These are phyloP conservation scores for Heliconius erato DNA, from an alignment of 2,888 invertebrate species.

Conservation along the genomic window DNA sequence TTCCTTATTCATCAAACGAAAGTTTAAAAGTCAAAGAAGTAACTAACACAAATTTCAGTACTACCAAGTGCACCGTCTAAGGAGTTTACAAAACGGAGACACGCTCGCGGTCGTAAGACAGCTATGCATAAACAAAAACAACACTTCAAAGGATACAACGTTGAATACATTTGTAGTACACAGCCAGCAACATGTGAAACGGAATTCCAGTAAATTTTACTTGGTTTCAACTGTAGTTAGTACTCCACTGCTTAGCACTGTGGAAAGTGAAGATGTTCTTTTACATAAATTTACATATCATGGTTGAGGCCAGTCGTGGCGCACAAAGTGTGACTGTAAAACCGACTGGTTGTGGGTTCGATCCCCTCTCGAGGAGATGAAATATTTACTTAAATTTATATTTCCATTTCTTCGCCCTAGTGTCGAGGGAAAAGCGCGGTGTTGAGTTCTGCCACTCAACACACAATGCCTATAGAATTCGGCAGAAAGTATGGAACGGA, in stretches of 20 bases:
- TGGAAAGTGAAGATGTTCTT: background rate
- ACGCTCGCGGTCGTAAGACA: background rate
- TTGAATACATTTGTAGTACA: slow-evolving; percentile 9
- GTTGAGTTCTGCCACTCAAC: too few relatives aligned
- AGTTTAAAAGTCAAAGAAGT: background rate
- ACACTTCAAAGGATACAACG: slow-evolving; percentile 10
- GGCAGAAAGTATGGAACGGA: too few relatives aligned
- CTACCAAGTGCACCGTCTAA: background rate
- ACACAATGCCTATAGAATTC: too few relatives aligned
- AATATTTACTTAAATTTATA: too few relatives aligned
- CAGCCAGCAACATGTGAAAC: slow-evolving; percentile 4
- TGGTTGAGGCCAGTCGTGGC: too few relatives aligned
- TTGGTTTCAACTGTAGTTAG: background rate
- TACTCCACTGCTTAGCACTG: background rate
- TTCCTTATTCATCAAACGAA: background rate
- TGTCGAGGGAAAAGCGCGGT: too few relatives aligned
- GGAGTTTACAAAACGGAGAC: slow-evolving; percentile 9
- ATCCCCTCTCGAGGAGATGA: too few relatives aligned
- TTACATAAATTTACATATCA: background rate
- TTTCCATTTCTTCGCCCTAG: too few relatives aligned
- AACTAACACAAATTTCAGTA: background rate
- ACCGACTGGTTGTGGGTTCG: too few relatives aligned
- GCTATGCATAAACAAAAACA: slow-evolving; percentile 20
- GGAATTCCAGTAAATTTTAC: background rate
- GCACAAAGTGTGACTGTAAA: too few relatives aligned